Evolutionary conservation across 2,113 vertebrate genomes (phyloP).

Genomic region (Hassar affinis): DNA sequence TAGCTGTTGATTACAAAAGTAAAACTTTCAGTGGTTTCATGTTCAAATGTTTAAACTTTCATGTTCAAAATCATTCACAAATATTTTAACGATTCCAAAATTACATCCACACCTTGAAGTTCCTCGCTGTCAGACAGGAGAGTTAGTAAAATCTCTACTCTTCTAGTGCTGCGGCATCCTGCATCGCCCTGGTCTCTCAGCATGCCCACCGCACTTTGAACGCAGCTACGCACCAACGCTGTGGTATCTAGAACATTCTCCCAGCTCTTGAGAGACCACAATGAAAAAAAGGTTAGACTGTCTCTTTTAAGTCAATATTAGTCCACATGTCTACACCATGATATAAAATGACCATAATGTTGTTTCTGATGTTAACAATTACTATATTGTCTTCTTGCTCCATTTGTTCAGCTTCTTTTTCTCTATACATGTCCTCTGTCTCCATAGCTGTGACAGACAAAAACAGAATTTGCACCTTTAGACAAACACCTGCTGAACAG

Average conservation of each 20-base stretch:
- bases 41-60: too few relatives aligned
- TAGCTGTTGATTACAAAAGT: conserved; percentile 64
- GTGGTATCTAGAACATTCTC: conserved; percentile 80
- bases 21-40: neutral
- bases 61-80: neutral
- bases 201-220: conserved; percentile 88
- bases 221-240: conserved; percentile 82
- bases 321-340: neutral
- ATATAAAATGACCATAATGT: neutral
- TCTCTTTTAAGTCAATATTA: neutral
- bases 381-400: conserved; percentile 56
- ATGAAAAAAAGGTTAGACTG: neutral
- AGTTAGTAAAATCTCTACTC: conserved; percentile 83
- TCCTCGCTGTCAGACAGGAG: conserved; percentile 71
- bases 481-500: neutral
- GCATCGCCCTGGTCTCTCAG: conserved; percentile 75
- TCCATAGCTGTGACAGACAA: conserved; percentile 65
- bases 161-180: conserved; percentile 70
- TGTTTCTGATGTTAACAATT: conserved; percentile 45
- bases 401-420: conserved; percentile 44
- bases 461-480: neutral
- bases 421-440: conserved; percentile 62
- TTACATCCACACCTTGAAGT: conserved; percentile 66
- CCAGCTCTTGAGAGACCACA: conserved; percentile 42
- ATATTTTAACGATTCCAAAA: too few relatives aligned